These are phyloP conservation scores for Grus americana DNA, from an alignment of 2,113 vertebrate genomes.

Conservation along the genomic window DNA sequence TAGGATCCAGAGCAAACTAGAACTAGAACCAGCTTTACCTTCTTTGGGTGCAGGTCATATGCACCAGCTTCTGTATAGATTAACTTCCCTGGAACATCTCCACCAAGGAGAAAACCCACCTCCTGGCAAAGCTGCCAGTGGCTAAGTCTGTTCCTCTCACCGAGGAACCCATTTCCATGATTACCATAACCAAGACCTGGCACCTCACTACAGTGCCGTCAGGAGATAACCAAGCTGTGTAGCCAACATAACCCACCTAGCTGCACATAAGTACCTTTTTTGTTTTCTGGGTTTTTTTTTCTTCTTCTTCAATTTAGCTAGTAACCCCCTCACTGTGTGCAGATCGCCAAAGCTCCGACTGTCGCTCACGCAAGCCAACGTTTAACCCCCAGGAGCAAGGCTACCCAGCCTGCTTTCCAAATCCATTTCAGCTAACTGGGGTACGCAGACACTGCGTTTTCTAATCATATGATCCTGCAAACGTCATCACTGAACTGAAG, in stretches of 20 bases:
- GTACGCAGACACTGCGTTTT: background rate
- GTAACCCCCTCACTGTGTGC: background rate
- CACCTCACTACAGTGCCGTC: background rate
- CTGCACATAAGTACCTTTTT: background rate
- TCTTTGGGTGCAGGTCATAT: accelerated
- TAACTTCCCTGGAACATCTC: background rate
- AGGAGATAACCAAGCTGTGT: background rate
- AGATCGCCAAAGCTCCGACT: accelerated
- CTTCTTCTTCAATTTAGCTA: background rate
- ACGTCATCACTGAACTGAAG: background rate
- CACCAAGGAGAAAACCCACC: background rate
- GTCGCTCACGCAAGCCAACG: accelerated
- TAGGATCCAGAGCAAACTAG: background rate
- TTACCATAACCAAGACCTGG: background rate
- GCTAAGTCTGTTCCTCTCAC: background rate
- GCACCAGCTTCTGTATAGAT: background rate
- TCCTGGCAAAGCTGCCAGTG: accelerated
- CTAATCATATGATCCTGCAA: background rate
- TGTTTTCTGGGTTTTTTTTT: too few relatives aligned
- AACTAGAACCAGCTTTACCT: background rate
- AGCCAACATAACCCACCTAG: background rate
- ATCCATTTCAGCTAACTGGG: background rate
- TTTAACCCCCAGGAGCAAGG: background rate
- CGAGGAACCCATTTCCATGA: background rate
- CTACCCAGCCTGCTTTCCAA: background rate